phyloP scores from a whole-genome alignment of 2,888 invertebrate genomes.

The Dinocampus coccinellae region DNA sequence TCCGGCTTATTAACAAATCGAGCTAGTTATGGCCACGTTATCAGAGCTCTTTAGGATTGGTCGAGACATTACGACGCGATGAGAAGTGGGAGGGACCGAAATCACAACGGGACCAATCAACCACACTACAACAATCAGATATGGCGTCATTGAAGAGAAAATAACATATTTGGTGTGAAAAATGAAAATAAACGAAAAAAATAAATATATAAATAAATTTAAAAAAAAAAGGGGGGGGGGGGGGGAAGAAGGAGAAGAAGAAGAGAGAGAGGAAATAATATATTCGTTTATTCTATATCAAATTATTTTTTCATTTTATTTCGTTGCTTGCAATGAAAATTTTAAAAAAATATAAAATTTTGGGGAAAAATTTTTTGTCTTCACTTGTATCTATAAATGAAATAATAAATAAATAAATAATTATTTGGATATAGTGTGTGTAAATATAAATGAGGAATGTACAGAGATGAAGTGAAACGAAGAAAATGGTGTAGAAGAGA shows the following conservation, averaged over 20 bases:
- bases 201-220: conserved; percentile 24
- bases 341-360: too few relatives aligned
- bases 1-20: conserved; percentile 62
- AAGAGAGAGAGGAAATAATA: too few relatives aligned
- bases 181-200: conserved; percentile 11
- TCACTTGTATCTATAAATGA: neutral
- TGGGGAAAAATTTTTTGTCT: too few relatives aligned
- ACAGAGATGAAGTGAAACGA: conserved; percentile 16
- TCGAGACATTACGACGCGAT: conserved; percentile 45
- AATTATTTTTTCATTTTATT: too few relatives aligned
- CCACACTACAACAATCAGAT: conserved; percentile 56
- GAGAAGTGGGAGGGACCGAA: conserved; percentile 58
- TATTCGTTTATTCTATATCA: too few relatives aligned
- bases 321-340: too few relatives aligned
- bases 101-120: conserved; percentile 56
- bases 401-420: neutral
- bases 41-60: conserved; percentile 59
- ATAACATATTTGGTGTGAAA: conserved; percentile 57
- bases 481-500: conserved; percentile 19
- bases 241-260: too few relatives aligned
- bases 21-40: conserved; percentile 64
- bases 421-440: neutral
- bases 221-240: too few relatives aligned
- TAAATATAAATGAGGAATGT: conserved; percentile 16
- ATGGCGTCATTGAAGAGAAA: conserved; percentile 49